Evolutionary conservation across 2,113 vertebrate genomes (phyloP).

Genomic region (Phasianus colchicus): DNA sequence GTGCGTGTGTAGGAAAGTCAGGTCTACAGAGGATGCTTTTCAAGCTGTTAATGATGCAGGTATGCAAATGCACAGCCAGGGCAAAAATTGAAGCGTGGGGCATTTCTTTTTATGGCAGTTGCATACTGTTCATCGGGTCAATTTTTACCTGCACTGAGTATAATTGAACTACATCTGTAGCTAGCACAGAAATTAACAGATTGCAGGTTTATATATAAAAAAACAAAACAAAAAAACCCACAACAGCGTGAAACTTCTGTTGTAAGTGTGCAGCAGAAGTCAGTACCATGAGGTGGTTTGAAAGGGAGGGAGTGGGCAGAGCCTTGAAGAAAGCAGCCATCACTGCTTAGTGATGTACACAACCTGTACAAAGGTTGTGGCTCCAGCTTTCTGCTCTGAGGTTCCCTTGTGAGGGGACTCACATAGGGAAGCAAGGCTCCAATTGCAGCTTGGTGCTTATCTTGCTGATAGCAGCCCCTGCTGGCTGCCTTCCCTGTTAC

Average conservation of each 20-base stretch:
- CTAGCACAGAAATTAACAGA: neutral
- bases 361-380: neutral
- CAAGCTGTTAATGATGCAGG: accelerated
- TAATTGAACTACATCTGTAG: neutral
- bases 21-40: neutral
- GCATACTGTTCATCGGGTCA: neutral
- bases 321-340: neutral
- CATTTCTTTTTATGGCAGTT: neutral
- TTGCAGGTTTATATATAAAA: neutral
- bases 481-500: neutral
- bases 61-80: neutral
- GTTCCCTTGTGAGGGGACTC: neutral
- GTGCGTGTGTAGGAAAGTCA: neutral
- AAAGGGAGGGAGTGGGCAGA: neutral
- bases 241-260: neutral
- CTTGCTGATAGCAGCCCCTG: neutral
- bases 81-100: neutral
- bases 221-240: neutral
- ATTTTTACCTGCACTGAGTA: neutral
- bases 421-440: neutral
- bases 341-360: neutral
- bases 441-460: neutral
- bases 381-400: neutral
- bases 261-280: neutral
- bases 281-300: neutral